Evolutionary conservation across 2,113 vertebrate genomes (phyloP).

Genomic region (Peromyscus maniculatus): DNA sequence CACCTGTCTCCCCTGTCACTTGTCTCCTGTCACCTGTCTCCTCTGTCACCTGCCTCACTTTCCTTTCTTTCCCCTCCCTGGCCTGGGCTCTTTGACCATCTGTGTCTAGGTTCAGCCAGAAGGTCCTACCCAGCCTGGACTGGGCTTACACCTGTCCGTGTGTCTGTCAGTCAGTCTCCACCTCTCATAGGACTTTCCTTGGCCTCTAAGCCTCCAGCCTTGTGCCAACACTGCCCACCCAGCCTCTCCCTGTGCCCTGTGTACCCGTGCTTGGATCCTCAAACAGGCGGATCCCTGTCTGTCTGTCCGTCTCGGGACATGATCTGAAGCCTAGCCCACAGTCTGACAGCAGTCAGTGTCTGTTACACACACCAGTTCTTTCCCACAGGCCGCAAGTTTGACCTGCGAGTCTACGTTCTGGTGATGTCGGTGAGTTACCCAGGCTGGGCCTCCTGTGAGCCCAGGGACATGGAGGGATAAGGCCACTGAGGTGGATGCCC

Average conservation of each 20-base stretch:
- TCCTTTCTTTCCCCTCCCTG: not conserved
- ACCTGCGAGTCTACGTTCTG: conserved; percentile 92
- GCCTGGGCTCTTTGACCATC: not conserved
- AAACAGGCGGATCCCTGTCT: not conserved
- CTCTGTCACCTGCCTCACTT: not conserved
- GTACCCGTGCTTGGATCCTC: not conserved
- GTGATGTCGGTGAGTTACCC: conserved; percentile 90
- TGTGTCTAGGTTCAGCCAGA: not conserved
- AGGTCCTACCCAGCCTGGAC: not conserved
- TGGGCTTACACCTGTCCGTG: not conserved
- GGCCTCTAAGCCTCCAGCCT: not conserved
- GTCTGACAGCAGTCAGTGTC: not conserved
- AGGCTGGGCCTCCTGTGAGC: not conserved
- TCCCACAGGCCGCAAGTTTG: conserved; percentile 92
- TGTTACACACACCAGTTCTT: not conserved
- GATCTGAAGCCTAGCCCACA: not conserved
- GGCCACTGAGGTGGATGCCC: not conserved
- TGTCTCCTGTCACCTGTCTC: not conserved
- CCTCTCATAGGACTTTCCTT: not conserved
- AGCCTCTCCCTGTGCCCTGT: not conserved
- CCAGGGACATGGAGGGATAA: not conserved
- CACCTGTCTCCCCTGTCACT: no score
- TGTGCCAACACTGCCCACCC: not conserved
- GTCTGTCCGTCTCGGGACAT: not conserved
- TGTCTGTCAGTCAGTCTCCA: not conserved